Base-by-base conservation (phyloP, 1,140 invertebrate species). In the Hyles vespertilio region DNA sequence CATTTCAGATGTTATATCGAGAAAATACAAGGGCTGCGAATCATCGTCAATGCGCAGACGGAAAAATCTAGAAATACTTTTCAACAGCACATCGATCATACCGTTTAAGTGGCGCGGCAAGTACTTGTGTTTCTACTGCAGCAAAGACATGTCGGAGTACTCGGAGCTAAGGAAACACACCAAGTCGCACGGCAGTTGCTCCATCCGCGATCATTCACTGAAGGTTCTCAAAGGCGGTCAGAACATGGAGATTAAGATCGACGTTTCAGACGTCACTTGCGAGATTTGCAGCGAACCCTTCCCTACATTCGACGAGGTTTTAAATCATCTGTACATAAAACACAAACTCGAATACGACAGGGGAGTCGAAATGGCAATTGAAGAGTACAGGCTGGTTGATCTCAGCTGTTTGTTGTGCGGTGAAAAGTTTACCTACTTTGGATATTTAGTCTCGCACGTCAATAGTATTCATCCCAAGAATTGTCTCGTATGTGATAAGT, bases 51-150 rank as follows among this genome's bases (percentile, higher is more conserved):
- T 85, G 76, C 75, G 76, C 47, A 70, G 84, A 47, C 60, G 85
- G 32, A 79, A 69, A 61, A 88, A 88, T 50, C 77, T 88, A 7
- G 74, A 84, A 50, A 71, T 80, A 32, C 47, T 88, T 22, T 87
- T 88, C 71, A 88, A 88, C 70, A 84, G 81, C 60, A 88, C 83
- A 0, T 67, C 82, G 2, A 73, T 87, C 3, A 81, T 88, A 72
- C 85, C 85, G 4, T 88, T 88, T 60, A 88, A 88, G 65, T 88
- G 84, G 81, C 69, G 83, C n/a, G 85, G 85, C 5, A 82, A 82
- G 61, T 88, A 86, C 64, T 60, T 84, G 0, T 88, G 85, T 55
- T 88, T 88, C 56, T 83, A 79, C 67, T 88, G 85, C 55, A 86
- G 85, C 54, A 85, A 82, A 70, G 72, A 86, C 58, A 65, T 83